Evolutionary conservation across 2,113 vertebrate genomes (phyloP).

Genomic region (Gadus macrocephalus): DNA sequence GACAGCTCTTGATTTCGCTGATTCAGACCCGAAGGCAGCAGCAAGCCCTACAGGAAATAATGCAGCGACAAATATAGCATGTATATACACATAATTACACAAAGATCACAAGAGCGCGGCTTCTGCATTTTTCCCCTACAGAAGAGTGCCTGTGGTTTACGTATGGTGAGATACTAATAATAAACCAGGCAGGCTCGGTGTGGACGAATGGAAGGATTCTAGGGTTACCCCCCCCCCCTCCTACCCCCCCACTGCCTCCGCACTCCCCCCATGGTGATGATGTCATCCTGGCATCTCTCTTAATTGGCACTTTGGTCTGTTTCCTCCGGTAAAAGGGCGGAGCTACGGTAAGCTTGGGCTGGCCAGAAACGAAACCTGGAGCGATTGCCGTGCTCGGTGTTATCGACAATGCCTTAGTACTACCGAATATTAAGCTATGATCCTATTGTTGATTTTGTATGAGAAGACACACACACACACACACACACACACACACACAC

Average conservation of each 20-base stretch:
- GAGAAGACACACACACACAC: constrained; percentile 23
- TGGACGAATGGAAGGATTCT: constrained; percentile 9
- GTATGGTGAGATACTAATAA: too few species aligned
- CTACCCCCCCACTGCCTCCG: background rate
- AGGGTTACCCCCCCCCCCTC: background rate
- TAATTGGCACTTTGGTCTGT: too few species aligned
- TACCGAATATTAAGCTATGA: constrained; percentile 59
- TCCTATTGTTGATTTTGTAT: constrained; percentile 41
- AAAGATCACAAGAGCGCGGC: background rate
- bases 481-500: constrained; percentile 4
- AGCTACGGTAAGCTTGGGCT: too few species aligned
- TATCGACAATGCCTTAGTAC: constrained; percentile 20
- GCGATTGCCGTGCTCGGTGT: constrained; percentile 1
- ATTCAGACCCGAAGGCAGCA: constrained; percentile 45
- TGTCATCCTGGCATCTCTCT: background rate
- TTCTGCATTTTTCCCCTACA: too few species aligned
- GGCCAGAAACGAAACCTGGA: constrained; percentile 10
- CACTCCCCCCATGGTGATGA: background rate
- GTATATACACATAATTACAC: constrained; percentile 65
- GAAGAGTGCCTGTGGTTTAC: too few species aligned
- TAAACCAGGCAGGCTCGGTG: too few species aligned
- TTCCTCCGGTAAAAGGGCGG: too few species aligned
- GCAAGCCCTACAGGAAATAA: constrained; percentile 41
- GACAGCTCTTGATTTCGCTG: constrained; percentile 26
- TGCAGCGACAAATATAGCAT: constrained; percentile 51